phyloP scores from a whole-genome alignment of 2,888 invertebrate species.

The Vannuccia rotundouncinata region DNA sequence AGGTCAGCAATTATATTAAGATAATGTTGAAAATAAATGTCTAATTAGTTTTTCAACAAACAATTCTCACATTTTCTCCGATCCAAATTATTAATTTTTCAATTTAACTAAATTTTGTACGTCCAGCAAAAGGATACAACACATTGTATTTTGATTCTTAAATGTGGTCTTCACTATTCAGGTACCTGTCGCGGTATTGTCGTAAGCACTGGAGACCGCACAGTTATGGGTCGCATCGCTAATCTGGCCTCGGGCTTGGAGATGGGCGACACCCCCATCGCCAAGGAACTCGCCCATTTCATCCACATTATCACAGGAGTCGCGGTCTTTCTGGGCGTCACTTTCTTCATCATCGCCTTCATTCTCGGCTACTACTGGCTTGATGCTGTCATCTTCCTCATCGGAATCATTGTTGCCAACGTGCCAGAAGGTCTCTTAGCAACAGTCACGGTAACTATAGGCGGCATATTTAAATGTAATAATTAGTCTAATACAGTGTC shows the following conservation, averaged over 20 bases:
- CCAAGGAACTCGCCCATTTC: conserved; percentile 96
- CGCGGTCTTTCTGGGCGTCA: conserved; percentile 69
- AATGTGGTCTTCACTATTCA: too few relatives aligned
- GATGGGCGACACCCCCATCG: conserved; percentile 80
- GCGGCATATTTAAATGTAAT: too few relatives aligned
- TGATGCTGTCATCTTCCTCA: conserved; percentile 92
- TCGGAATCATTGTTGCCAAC: conserved; percentile 98
- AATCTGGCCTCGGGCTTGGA: conserved; percentile 57
- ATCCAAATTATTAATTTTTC: too few relatives aligned
- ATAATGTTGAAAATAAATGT: too few relatives aligned
- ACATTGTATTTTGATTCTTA: too few relatives aligned
- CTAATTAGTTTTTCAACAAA: too few relatives aligned
- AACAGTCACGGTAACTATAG: conserved; percentile 76
- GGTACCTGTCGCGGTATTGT: conserved; percentile 55
- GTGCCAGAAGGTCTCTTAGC: conserved; percentile 96
- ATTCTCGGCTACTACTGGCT: conserved; percentile 95
- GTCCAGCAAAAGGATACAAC: too few relatives aligned
- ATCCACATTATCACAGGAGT: conserved; percentile 91
- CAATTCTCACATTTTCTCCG: too few relatives aligned
- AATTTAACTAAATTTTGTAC: too few relatives aligned
- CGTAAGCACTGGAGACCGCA: conserved; percentile 54
- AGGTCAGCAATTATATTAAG: too few relatives aligned
- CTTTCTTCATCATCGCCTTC: conserved; percentile 95
- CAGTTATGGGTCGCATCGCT: conserved; percentile 58
- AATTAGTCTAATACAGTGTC: too few relatives aligned